Conservation (phyloP, 2,797 vertebrate species). For the Myoxocephalus aenaeus region DNA sequence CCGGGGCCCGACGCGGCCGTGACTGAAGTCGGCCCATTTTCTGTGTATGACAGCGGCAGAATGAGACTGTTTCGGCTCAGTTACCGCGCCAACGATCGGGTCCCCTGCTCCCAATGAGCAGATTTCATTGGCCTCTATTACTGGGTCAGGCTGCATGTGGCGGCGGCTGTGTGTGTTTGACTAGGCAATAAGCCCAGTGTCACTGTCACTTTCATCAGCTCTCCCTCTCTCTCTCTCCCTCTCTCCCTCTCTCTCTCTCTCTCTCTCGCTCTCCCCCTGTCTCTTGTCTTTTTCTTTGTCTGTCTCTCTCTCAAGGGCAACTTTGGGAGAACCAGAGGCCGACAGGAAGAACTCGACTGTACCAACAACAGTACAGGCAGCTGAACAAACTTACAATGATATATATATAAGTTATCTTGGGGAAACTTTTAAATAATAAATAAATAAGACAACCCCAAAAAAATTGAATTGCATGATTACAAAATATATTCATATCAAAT, state of each 20-base stretch:
- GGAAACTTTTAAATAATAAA: no score
- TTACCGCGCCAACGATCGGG: conserved; percentile 54
- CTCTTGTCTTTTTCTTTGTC: conserved; percentile 24
- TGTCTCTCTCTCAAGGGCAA: conserved; percentile 24
- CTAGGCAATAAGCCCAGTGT: conserved; percentile 80
- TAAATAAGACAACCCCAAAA: not conserved
- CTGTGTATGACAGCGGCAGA: conserved; percentile 73
- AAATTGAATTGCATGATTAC: not conserved
- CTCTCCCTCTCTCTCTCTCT: conserved; percentile 14
- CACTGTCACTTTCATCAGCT: conserved; percentile 78
- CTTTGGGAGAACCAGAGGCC: conserved; percentile 9
- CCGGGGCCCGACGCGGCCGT: conserved; percentile 25
- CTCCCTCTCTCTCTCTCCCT: conserved; percentile 7
- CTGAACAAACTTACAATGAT: not conserved
- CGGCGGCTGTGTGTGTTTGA: conserved; percentile 70
- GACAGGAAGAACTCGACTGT: not conserved
- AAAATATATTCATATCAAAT: not conserved
- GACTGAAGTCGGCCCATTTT: conserved; percentile 71
- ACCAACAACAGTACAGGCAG: not conserved
- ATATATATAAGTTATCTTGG: no score
- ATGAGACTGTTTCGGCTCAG: conserved; percentile 76
- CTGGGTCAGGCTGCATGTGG: conserved; percentile 65
- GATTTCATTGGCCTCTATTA: conserved; percentile 79
- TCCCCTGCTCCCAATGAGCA: conserved; percentile 72
- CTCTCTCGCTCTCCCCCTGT: conserved; percentile 3